Percentiles rank a stretch among this genome's conserved stretches.
These are phyloP conservation scores for Clamator glandarius DNA, from an alignment of 2,797 vertebrate genomes.

Conservation along the genomic window DNA sequence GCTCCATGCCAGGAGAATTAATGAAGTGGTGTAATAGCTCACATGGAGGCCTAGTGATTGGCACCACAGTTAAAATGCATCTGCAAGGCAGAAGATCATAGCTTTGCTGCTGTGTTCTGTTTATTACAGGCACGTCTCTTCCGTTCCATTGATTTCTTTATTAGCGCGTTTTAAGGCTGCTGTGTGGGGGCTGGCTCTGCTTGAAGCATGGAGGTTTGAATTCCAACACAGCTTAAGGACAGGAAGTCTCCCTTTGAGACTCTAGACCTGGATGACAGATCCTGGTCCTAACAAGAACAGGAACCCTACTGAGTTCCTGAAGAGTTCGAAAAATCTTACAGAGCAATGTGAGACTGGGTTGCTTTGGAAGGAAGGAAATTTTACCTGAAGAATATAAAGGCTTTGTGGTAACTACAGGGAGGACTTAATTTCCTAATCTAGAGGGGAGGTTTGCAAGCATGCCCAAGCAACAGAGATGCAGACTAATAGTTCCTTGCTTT, in stretches of 20 bases:
- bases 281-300: not conserved
- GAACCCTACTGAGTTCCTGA: not conserved
- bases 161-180: constrained; percentile 45
- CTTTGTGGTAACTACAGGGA: not conserved
- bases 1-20: constrained; percentile 74
- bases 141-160: constrained; percentile 67
- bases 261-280: constrained; percentile 9
- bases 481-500: not conserved
- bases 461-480: not conserved
- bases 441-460: not conserved
- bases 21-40: constrained; percentile 75
- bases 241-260: constrained; percentile 2
- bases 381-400: not conserved
- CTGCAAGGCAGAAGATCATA: constrained; percentile 68
- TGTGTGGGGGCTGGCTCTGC: constrained; percentile 35
- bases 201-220: constrained; percentile 37
- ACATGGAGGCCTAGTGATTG: constrained; percentile 64
- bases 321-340: not conserved
- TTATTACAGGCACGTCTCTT: constrained; percentile 72
- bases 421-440: not conserved
- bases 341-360: not conserved
- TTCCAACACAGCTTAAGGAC: constrained; percentile 44
- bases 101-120: constrained; percentile 59
- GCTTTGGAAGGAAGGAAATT: not conserved
- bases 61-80: constrained; percentile 62